Base-by-base conservation (phyloP, 2,888 invertebrate genomes). In the Nemotelus pantherinus region DNA sequence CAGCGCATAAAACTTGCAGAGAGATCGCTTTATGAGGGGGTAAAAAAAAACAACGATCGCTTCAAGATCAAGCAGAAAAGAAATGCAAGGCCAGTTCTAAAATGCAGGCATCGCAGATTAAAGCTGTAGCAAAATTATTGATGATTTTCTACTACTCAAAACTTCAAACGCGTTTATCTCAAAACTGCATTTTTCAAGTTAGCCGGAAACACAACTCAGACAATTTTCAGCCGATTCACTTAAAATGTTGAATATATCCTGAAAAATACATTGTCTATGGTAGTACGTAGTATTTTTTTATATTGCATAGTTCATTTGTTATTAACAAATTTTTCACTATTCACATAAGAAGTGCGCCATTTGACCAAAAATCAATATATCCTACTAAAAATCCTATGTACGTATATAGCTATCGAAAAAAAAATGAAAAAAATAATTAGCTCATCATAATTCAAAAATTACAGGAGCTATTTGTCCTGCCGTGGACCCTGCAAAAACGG, bases 61-160 rank as follows among this genome's bases (percentile, higher is more conserved):
- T 65, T 65, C n/a, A 65, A 65, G 47, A 47, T 65, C 65, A 65
- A 45, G n/a, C n/a, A 47, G 45, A 9, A 45, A 65, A 65, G 65
- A 65, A 65, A 47, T 9, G n/a, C 45, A 65, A 65, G 63, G 39
- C 41, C 63, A 43, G 43, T 63, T 63, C 2, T 63, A 63, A 0
- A 41, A 9, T 43, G 63, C 39, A 41, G 3, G 63, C 63, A 63
- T 25, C 43, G 63, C 63, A 39, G 1, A 39, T 57, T 57, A 57
- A 57, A 57, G 57, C n/a, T 57, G 25, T 57, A 25, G n/a, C 5
- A 57, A 57, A 57, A 57, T 57, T 9, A 57, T 57, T 57, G 1
- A 57, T 57, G 57, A 57, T 10, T 57, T 57, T 57, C 57, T 57
- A 50, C 10, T 50, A 7, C 50, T 50, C 50, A 50, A 50, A 50